Conservation (phyloP, 2,797 vertebrate genomes). For the Tokudaia tokunoshimensis region DNA sequence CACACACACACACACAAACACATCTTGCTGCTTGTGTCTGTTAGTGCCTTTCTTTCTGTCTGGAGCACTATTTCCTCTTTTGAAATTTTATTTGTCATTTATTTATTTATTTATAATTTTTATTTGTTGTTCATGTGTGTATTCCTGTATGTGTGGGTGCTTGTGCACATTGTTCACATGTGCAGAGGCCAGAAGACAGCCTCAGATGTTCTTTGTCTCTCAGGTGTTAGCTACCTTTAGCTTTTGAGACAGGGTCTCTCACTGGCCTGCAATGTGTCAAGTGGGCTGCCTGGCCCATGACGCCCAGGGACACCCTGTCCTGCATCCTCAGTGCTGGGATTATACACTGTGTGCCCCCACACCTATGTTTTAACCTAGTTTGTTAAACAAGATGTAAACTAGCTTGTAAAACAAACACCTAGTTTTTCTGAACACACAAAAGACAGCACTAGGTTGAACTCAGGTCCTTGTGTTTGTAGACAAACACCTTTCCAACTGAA, state of each 20-base stretch:
- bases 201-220: too few relatives aligned
- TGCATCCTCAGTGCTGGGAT: background rate
- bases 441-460: background rate
- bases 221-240: background rate
- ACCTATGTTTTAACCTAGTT: background rate
- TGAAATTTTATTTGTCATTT: background rate
- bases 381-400: background rate
- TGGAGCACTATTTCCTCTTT: background rate
- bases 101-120: background rate
- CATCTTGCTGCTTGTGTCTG: background rate
- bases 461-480: background rate
- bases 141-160: background rate
- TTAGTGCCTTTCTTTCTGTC: background rate
- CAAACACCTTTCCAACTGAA: background rate
- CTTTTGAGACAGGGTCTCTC: background rate
- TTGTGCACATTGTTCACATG: background rate
- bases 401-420: background rate
- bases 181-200: too few relatives aligned
- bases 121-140: background rate
- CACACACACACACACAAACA: too few relatives aligned
- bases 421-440: background rate
- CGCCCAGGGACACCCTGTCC: background rate
- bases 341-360: background rate
- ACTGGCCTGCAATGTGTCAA: background rate
- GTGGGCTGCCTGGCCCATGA: background rate